phyloP scores from a whole-genome alignment of 2,113 vertebrate genomes.

The Catharus bicknelli region DNA sequence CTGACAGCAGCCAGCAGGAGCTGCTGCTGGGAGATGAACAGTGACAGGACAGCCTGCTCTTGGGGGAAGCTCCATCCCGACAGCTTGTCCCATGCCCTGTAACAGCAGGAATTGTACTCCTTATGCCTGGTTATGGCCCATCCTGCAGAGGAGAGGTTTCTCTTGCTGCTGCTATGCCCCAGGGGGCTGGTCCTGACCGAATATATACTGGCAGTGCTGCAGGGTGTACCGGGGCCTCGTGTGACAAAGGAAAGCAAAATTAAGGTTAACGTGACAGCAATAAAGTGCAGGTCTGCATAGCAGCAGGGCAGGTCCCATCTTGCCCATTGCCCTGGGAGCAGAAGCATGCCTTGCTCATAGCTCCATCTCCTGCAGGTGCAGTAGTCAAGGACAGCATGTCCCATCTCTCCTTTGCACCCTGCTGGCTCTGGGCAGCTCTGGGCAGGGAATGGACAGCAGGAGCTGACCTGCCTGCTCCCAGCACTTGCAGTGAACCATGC shows the following conservation, averaged over 20 bases:
- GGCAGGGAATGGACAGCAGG: neutral
- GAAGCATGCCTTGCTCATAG: accelerated
- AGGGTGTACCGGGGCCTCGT: accelerated
- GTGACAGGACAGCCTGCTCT: neutral
- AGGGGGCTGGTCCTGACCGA: neutral
- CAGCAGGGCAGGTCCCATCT: neutral
- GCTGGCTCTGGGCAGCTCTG: neutral
- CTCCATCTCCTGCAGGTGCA: neutral
- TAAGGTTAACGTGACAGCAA: neutral
- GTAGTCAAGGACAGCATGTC: accelerated
- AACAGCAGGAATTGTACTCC: neutral
- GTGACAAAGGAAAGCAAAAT: neutral
- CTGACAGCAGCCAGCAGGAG: neutral
- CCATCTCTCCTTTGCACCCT: neutral
- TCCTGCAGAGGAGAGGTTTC: neutral
- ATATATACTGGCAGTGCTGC: accelerated
- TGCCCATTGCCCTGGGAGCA: neutral
- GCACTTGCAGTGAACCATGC: neutral
- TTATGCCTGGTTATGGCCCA: accelerated
- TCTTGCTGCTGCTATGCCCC: neutral
- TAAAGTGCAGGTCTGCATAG: neutral
- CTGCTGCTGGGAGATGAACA: neutral
- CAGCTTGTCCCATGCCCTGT: neutral
- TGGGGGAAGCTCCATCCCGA: neutral
- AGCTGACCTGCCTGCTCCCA: neutral